Percentiles rank a stretch among this genome's conserved stretches.
These are phyloP conservation scores for Erebia ligea DNA, from an alignment of 2,888 invertebrate species.

Conservation along the genomic window DNA sequence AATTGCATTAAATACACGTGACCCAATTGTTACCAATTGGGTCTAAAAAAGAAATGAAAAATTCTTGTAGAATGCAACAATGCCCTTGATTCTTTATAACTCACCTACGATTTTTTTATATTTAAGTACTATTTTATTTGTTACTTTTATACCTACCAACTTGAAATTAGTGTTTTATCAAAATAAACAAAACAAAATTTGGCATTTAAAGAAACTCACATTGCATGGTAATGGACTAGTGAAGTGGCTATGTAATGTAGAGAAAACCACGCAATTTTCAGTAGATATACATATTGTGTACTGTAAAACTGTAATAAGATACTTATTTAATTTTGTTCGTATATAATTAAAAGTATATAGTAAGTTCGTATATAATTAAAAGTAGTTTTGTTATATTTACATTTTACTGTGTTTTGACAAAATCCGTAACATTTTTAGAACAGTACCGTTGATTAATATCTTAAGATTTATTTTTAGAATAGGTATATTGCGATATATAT, in stretches of 20 bases:
- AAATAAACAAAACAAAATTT: too few species aligned
- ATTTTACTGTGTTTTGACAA: conserved; percentile 11
- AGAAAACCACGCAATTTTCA: background rate
- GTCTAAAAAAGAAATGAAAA: background rate
- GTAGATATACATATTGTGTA: background rate
- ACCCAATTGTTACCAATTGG: background rate
- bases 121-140: too few species aligned
- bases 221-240: too few species aligned
- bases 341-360: conserved; percentile 14
- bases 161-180: too few species aligned
- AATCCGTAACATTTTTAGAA: conserved; percentile 20
- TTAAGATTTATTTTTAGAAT: background rate
- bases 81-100: too few species aligned
- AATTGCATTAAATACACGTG: background rate
- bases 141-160: too few species aligned
- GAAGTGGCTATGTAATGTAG: too few species aligned
- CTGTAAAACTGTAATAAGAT: background rate
- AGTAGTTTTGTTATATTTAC: conserved; percentile 33
- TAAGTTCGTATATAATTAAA: conserved; percentile 21
- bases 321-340: conserved; percentile 23
- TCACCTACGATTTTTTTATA: too few species aligned
- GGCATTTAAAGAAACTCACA: too few species aligned
- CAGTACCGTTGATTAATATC: conserved; percentile 24
- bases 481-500: conserved; percentile 29
- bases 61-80: background rate